Conservation (phyloP, 2,888 invertebrate species). For the Linyphia triangularis region DNA sequence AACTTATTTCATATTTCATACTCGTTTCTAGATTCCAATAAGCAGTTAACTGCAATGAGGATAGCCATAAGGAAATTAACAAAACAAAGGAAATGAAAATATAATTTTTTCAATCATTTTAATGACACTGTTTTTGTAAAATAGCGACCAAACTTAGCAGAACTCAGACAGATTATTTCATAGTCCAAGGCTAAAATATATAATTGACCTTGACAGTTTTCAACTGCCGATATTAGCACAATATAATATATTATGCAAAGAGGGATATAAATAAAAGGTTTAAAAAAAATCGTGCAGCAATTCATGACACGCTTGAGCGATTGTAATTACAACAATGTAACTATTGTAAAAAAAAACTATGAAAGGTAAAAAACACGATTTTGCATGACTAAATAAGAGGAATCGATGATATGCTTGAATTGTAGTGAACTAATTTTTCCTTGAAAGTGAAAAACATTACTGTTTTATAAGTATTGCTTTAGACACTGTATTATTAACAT, state of each 20-base stretch:
- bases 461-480: no score
- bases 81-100: neutral
- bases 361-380: neutral
- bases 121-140: neutral
- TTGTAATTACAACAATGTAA: neutral
- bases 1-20: no score
- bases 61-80: neutral
- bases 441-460: neutral
- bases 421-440: neutral
- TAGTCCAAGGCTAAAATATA: neutral
- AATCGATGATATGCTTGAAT: neutral
- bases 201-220: neutral
- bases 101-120: neutral
- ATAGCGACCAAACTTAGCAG: no score
- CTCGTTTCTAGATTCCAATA: neutral
- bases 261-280: neutral
- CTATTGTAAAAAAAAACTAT: no score
- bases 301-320: neutral
- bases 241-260: neutral
- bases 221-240: neutral
- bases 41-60: neutral
- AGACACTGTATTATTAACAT: no score
- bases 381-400: neutral
- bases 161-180: neutral
- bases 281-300: neutral